Base-by-base conservation (phyloP, 2,888 invertebrate species). In the Chelonus formosanus region DNA sequence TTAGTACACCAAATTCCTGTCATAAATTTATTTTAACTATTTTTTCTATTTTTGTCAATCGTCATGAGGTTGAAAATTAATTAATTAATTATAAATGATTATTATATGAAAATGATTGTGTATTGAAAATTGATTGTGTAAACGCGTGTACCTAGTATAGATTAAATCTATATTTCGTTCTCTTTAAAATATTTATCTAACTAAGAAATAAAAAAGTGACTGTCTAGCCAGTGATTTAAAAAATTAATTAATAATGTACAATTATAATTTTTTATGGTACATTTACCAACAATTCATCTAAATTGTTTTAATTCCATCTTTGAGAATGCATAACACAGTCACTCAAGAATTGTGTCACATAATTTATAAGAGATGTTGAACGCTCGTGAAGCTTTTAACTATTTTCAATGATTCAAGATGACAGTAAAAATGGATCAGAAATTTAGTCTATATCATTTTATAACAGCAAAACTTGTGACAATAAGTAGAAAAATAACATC, bases 1-100 rank as follows among this genome's bases (percentile, higher is more conserved):
- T 78, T 74, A 75, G 71, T 78, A 80, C 79, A 78, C 73, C 74
- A 76, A 78, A 72, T 73, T 70, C 63, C 47, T 43, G 20, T 65
- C 2, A 48, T 63, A 47, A 34, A 6, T 56, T 45, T 31, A 47
- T 60, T 47, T 56, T 43, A 6, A 4, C 36, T 47, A 40, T 44
- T 56, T 40, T 53, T 54, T 45, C 44, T 43, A 34, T 43, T 32
- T 61, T 50, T 56, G 60, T 66, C 61, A 50, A 52, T 68, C 64
- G 44, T 69, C 74, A 67, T 74, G 74, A 72, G 68, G 67, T 72
- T 68, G 68, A 72, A 71, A 69, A 70, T 62, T 67, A 65, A 50
- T 58, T 44, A 20, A 35, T 59, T 53, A 65, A 20, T 20, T 20
- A 20, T 70, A 61, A 65, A 53, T 56, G 35, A 20, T 56, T 48